These are phyloP conservation scores for Pseudocheirus occidentalis DNA, from an alignment of 2,797 vertebrate genomes.

Conservation along the genomic window DNA sequence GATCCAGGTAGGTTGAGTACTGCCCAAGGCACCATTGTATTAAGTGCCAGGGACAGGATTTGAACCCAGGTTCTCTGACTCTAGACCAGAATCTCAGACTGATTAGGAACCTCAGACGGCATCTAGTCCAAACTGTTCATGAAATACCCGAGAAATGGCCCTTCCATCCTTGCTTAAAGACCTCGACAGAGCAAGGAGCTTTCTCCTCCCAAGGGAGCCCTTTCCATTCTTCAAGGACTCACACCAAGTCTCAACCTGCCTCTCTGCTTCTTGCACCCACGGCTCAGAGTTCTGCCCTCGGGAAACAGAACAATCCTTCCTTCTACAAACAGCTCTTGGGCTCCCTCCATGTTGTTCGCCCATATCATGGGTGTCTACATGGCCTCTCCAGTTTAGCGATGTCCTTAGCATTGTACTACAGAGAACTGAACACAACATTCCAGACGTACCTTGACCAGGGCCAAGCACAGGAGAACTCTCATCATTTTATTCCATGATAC, in stretches of 20 bases:
- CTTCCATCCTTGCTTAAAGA: neutral
- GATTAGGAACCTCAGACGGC: neutral
- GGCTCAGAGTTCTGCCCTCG: neutral
- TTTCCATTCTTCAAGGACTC: neutral
- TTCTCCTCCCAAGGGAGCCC: neutral
- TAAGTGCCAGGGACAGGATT: neutral
- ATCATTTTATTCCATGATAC: neutral
- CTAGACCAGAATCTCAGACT: neutral
- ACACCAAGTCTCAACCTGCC: neutral
- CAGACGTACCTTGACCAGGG: neutral
- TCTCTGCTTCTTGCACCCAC: neutral
- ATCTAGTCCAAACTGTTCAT: neutral
- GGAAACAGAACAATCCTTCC: neutral
- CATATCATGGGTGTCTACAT: neutral
- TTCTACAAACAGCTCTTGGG: neutral
- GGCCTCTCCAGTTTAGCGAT: neutral
- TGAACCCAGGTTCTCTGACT: slow-evolving; percentile 3
- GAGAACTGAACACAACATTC: neutral
- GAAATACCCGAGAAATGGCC: neutral
- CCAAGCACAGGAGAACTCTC: neutral
- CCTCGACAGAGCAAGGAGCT: neutral
- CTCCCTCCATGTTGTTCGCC: neutral
- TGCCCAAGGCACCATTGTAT: neutral
- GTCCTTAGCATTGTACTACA: neutral
- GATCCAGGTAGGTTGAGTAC: neutral